Base-by-base conservation (phyloP, 2,797 vertebrate genomes). In the Eulemur coronatus region DNA sequence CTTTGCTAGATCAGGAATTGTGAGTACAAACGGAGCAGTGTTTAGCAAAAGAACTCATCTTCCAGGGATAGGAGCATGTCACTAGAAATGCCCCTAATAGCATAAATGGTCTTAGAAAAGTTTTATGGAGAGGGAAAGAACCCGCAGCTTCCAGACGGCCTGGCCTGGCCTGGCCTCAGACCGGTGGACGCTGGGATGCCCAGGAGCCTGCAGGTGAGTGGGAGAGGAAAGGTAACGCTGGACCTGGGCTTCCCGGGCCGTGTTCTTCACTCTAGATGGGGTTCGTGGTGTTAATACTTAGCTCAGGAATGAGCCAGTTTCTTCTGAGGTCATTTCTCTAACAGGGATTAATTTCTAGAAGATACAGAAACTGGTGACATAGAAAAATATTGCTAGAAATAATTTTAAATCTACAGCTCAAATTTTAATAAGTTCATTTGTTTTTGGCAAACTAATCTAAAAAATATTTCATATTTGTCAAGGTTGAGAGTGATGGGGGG, bases 221-320 rank as follows among this genome's bases (percentile, higher is more conserved):
- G 5, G 85, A 80, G 90, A 95, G 91, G 78, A 75, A 82, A 93
- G 92, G 84, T 96, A 93, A 57, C 24, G 4, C 22, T 91, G 88
- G 33, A n/a, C 2, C 24, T 69, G 89, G 63, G 73, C 81, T 82
- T 59, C 28, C 70, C 67, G 5, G 38, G 1, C 11, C 90, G 43
- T 52, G 1, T 0, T 69, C 22, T 89, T 75, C 11, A 0, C 52
- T 52, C 28, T 18, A 10, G 30, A 33, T 61, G 0, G 75, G 30
- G 11, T 2, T 69, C 18, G 28, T 7, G 0, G 0, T 0, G 6
- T 30, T 73, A 20, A 30, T 57, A 9, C 24, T 75, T 20, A 24
- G n/a, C 85, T 22, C 26, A 11, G 57, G 75, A 65, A 43, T 63
- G 7, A 82, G 78, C 61, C 78, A 89, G 46, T 43, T 48, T 48